Conservation (phyloP, 2,797 vertebrate species). For the Alcedo quadribrachys region DNA sequence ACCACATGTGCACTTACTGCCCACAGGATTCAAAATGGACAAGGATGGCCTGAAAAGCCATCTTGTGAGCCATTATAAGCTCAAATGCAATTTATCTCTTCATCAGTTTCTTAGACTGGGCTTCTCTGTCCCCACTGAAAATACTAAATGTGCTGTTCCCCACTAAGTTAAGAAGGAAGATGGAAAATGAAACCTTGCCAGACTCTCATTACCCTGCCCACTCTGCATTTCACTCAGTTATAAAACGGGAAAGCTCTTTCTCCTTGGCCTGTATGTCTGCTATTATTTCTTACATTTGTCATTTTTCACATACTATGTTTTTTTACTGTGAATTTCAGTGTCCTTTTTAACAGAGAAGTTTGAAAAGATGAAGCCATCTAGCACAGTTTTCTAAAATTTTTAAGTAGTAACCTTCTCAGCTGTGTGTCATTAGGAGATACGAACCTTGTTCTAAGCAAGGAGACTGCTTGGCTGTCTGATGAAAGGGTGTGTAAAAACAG, state of each 20-base stretch:
- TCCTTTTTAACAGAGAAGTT: background rate
- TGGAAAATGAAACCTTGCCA: background rate
- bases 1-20: background rate
- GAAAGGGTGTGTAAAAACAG: slow-evolving; percentile 21
- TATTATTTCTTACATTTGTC: background rate
- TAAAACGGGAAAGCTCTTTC: background rate
- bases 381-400: background rate
- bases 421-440: background rate
- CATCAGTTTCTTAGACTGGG: background rate
- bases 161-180: background rate
- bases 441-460: background rate
- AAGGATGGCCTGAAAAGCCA: background rate
- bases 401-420: background rate
- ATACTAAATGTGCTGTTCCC: background rate
- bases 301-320: background rate
- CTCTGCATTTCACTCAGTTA: rapidly evolving
- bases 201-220: background rate
- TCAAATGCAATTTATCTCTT: background rate
- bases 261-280: background rate
- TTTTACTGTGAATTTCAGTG: background rate
- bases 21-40: background rate
- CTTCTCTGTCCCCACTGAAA: background rate
- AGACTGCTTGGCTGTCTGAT: background rate
- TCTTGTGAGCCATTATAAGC: background rate
- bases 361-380: background rate